Conservation (phyloP, 2,113 vertebrate genomes). For the Fulica atra region DNA sequence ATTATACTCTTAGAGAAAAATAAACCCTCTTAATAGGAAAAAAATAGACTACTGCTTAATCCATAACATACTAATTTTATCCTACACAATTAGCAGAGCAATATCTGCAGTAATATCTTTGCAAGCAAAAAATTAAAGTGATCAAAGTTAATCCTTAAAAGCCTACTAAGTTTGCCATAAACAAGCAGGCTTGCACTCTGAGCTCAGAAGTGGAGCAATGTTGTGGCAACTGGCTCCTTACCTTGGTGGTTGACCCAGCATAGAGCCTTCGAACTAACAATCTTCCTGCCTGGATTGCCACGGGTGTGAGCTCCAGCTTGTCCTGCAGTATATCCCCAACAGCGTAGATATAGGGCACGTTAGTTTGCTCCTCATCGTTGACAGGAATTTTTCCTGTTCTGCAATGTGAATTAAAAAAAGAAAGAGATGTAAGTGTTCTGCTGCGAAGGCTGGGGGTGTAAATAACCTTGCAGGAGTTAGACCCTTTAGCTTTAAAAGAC, state of each 20-base stretch:
- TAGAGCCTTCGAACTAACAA: slow-evolving; percentile 81
- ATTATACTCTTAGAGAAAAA: neutral
- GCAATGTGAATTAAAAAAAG: neutral
- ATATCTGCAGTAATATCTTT: neutral
- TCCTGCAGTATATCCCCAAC: slow-evolving; percentile 82
- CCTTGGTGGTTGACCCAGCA: slow-evolving; percentile 70
- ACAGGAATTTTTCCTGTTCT: slow-evolving; percentile 86
- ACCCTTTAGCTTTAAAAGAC: neutral
- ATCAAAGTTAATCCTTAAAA: slow-evolving; percentile 24
- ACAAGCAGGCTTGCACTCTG: neutral
- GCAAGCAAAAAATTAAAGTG: neutral
- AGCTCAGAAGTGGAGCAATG: neutral
- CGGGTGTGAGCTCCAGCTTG: slow-evolving; percentile 79
- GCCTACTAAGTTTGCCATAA: neutral
- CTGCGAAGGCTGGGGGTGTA: neutral
- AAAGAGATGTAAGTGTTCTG: neutral
- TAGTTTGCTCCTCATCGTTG: slow-evolving; percentile 83
- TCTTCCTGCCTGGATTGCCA: slow-evolving; percentile 84
- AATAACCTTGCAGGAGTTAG: neutral
- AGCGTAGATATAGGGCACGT: slow-evolving; percentile 80
- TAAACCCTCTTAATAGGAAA: neutral
- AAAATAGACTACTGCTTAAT: neutral
- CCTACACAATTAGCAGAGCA: neutral
- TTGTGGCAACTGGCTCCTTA: slow-evolving; percentile 29
- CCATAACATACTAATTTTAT: neutral